Conservation (phyloP, 2,113 vertebrate species). For the Platanista minor region DNA sequence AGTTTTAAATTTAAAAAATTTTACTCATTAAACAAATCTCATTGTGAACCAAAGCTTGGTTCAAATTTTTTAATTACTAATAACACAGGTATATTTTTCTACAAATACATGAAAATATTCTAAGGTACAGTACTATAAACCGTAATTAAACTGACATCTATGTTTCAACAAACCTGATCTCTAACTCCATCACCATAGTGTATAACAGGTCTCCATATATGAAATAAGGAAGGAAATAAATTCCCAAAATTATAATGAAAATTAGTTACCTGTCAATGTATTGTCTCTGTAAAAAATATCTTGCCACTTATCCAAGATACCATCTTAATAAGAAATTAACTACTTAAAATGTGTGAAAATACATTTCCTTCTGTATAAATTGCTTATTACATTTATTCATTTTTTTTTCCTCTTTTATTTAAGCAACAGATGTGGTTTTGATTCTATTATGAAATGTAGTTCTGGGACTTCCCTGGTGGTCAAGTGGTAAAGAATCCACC, state of each 20-base stretch:
- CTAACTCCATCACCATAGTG: not conserved
- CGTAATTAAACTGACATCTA: not conserved
- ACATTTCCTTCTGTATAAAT: not conserved
- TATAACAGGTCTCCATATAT: not conserved
- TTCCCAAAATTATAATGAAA: not conserved
- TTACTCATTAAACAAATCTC: not conserved
- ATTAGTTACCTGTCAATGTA: not conserved
- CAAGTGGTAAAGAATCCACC: too few species aligned
- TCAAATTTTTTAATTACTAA: not conserved
- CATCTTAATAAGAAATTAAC: not conserved
- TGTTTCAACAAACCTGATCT: not conserved
- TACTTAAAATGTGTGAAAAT: not conserved
- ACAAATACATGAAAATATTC: conserved; percentile 2
- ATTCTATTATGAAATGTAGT: not conserved
- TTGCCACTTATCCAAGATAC: not conserved
- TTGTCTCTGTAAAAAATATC: not conserved
- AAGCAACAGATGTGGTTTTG: not conserved
- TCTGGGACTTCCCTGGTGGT: not conserved
- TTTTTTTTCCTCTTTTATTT: not conserved
- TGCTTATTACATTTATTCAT: not conserved
- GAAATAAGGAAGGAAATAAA: not conserved
- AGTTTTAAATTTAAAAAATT: conserved; percentile 1
- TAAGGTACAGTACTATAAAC: not conserved
- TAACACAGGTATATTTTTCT: not conserved
- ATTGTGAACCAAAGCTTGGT: not conserved